These are phyloP conservation scores for Lepidotrigona ventralis DNA, from an alignment of 1,140 invertebrate genomes.

Conservation along the genomic window DNA sequence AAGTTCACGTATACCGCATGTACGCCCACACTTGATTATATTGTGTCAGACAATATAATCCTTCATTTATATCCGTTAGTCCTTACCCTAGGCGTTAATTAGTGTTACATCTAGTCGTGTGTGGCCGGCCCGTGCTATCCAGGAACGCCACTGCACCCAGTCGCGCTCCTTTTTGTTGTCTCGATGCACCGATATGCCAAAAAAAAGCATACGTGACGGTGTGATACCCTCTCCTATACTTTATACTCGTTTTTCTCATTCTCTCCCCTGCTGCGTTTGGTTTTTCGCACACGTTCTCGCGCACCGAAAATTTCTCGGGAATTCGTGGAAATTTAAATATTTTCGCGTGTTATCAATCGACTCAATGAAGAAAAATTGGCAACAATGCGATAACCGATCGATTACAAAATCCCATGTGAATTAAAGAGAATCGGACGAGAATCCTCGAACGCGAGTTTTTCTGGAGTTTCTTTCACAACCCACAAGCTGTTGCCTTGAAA, in stretches of 20 bases:
- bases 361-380: not conserved
- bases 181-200: slow-evolving; percentile 41
- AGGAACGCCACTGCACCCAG: slow-evolving; percentile 56
- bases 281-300: too few species aligned
- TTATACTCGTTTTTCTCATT: not conserved
- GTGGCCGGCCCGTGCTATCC: slow-evolving; percentile 79
- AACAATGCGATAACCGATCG: too few species aligned
- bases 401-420: too few species aligned
- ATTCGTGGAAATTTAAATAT: not conserved
- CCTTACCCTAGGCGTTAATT: slow-evolving; percentile 77
- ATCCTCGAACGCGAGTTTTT: not conserved
- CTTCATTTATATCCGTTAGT: slow-evolving; percentile 69
- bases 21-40: slow-evolving; percentile 55
- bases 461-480: not conserved
- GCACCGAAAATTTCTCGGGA: not conserved
- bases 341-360: not conserved
- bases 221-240: not conserved
- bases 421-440: not conserved
- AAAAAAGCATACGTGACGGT: slow-evolving; percentile 49
- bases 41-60: slow-evolving; percentile 70
- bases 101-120: slow-evolving; percentile 78
- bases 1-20: slow-evolving; percentile 37
- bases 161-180: slow-evolving; percentile 23
- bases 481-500: not conserved
- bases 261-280: not conserved